These are phyloP conservation scores for Sinella curviseta DNA, from an alignment of 1,140 invertebrate species.

Conservation along the genomic window DNA sequence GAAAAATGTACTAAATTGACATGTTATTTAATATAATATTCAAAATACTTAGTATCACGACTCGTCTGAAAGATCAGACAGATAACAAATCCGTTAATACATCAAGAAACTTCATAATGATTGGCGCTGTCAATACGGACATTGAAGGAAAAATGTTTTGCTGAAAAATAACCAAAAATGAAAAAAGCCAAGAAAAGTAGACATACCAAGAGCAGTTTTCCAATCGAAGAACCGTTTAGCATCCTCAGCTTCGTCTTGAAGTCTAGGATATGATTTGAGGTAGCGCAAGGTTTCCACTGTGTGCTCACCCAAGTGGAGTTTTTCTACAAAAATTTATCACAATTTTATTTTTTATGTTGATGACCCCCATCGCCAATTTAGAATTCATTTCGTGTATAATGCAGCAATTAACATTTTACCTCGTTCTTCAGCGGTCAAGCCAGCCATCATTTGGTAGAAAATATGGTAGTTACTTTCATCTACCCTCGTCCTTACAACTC, in stretches of 20 bases:
- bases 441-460: slow-evolving; percentile 95
- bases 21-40: too few relatives aligned
- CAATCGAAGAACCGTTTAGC: slow-evolving; percentile 76
- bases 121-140: neutral
- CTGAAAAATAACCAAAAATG: neutral
- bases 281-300: slow-evolving; percentile 77
- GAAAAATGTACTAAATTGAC: too few relatives aligned
- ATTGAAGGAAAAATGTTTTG: neutral
- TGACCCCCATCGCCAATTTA: neutral
- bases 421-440: slow-evolving; percentile 82
- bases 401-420: slow-evolving; percentile 54
- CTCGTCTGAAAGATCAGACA: neutral
- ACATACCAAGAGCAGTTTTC: slow-evolving; percentile 77
- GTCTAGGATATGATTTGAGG: slow-evolving; percentile 71
- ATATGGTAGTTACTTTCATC: slow-evolving; percentile 96
- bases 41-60: too few relatives aligned
- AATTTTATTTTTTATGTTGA: slow-evolving; percentile 1
- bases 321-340: slow-evolving; percentile 56
- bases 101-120: neutral
- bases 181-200: neutral
- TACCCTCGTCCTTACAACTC: slow-evolving; percentile 78
- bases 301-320: slow-evolving; percentile 81
- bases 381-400: neutral
- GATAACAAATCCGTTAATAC: too few relatives aligned
- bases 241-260: slow-evolving; percentile 76